Conservation (phyloP, 1,140 invertebrate genomes). For the Littorina saxatilis region DNA sequence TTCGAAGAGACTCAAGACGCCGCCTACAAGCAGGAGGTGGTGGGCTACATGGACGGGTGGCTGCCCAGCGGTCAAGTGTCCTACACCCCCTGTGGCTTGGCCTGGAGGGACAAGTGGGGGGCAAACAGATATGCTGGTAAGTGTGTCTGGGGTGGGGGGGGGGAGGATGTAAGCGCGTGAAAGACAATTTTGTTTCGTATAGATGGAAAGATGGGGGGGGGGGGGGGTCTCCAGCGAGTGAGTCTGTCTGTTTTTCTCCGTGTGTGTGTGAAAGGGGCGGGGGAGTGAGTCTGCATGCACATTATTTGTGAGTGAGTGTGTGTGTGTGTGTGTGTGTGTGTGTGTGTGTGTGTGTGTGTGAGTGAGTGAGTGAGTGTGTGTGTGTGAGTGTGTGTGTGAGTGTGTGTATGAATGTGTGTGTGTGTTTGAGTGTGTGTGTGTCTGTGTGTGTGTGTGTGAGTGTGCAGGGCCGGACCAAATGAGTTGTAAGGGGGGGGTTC, state of each 20-base stretch:
- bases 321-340: not conserved
- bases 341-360: not conserved
- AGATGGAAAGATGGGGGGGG: no score
- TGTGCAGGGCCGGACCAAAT: no score
- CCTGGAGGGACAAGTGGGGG: constrained; percentile 63
- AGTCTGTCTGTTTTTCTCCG: no score
- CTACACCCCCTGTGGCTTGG: constrained; percentile 66
- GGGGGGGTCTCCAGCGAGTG: no score
- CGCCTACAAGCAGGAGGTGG: constrained; percentile 51
- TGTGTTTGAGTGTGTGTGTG: no score
- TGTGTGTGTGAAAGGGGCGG: no score
- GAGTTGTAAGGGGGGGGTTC: no score
- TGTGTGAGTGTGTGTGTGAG: not conserved
- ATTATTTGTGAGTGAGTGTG: not conserved
- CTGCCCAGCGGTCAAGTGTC: constrained; percentile 52
- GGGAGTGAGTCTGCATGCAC: no score
- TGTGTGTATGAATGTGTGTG: not conserved
- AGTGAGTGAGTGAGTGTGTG: not conserved
- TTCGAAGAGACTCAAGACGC: constrained; percentile 53
- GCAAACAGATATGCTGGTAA: constrained; percentile 60
- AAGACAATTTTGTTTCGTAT: no score
- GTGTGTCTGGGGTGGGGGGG: no score
- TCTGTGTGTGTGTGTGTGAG: no score
- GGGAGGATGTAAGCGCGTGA: no score
- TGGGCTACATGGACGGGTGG: constrained; percentile 31